Evolutionary conservation across 2,888 invertebrate genomes (phyloP), one percentile per base, ranked within the genome.

Genomic region (Aethes cnicana): DNA sequence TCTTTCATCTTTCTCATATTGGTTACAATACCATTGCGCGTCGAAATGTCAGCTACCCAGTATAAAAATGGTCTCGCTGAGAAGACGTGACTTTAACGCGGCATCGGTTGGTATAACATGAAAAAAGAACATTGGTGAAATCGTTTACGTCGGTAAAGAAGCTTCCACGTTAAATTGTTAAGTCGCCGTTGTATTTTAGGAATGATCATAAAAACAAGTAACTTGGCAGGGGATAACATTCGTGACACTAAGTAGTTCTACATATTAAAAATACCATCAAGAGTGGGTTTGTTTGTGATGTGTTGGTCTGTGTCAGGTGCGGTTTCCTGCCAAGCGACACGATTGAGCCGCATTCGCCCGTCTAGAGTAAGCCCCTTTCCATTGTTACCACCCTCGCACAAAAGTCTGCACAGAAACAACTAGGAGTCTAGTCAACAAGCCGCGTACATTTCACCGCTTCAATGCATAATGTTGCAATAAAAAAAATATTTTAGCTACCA

Each of bases 241-340:
- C n/a, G 20, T 18, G 17, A 14, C 14, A 23, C 23, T 7, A 20
- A 18, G 12, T 48, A 39, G 12, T 39, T 39, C 2, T 25, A 25
- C 9, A 16, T 25, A 25, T 16, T 39, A n/a, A 16, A 25, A 9
- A 25, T 23, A 9, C 6, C 23, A 23, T 11, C 16, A 16, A 6
- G 16, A 16, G 4, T 16, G 3, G 23, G 25, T 11, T 39, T 2
- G 28, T 17, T 17, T 17, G 30, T 43, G 47, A 55, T 41, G n/a
- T 46, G 54, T 68, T 79, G 69, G 69, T 81, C 69, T 84, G 68
- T 86, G 81, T 77, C 87, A 87, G 87, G 78, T 87, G 87, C 87
- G 85, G 87, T 68, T 87, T 86, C 87, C 86, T 85, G 85, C 86
- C 87, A 67, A 84, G 79, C 76, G 86, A 86, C 80, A 80, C 84